Percentiles rank a stretch among this genome's conserved stretches.
phyloP scores from a whole-genome alignment of 1,140 invertebrate genomes.

The Campoletis sonorensis region DNA sequence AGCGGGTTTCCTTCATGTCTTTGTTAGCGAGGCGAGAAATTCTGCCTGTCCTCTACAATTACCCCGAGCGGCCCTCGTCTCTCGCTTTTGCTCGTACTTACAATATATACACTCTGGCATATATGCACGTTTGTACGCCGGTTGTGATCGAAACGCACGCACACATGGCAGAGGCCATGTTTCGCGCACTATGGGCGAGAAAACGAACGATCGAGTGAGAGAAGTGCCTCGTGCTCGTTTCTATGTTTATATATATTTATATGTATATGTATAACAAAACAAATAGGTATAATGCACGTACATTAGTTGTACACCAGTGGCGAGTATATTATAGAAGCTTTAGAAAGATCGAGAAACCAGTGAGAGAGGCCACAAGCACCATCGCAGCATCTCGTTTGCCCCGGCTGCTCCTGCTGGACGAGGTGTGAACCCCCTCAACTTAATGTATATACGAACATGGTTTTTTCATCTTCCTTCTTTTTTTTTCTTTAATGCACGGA shows the following conservation, averaged over 20 bases:
- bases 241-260: background rate
- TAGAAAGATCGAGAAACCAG: background rate
- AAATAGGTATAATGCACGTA: slow-evolving; percentile 22
- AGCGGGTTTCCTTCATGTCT: slow-evolving; percentile 71
- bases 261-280: background rate
- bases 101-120: background rate
- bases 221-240: slow-evolving; percentile 34
- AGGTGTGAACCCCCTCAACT: slow-evolving; percentile 54
- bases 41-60: slow-evolving; percentile 73
- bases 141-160: slow-evolving; percentile 4
- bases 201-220: slow-evolving; percentile 8
- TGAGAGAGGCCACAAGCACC: slow-evolving; percentile 13
- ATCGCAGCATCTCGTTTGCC: slow-evolving; percentile 28
- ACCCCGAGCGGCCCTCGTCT: slow-evolving; percentile 53
- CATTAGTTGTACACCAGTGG: background rate
- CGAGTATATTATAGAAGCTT: background rate
- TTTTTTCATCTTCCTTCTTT: background rate
- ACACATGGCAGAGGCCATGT: background rate
- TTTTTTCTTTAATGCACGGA: too few relatives aligned
- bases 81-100: slow-evolving; percentile 33
- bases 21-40: slow-evolving; percentile 75
- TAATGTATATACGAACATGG: slow-evolving; percentile 25
- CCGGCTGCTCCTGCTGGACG: slow-evolving; percentile 31
- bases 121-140: background rate
- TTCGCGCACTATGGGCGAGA: slow-evolving; percentile 3